Percentiles rank a stretch among this genome's conserved stretches.
Conservation (phyloP, 1,140 invertebrate species). For the Musca vetustissima region DNA sequence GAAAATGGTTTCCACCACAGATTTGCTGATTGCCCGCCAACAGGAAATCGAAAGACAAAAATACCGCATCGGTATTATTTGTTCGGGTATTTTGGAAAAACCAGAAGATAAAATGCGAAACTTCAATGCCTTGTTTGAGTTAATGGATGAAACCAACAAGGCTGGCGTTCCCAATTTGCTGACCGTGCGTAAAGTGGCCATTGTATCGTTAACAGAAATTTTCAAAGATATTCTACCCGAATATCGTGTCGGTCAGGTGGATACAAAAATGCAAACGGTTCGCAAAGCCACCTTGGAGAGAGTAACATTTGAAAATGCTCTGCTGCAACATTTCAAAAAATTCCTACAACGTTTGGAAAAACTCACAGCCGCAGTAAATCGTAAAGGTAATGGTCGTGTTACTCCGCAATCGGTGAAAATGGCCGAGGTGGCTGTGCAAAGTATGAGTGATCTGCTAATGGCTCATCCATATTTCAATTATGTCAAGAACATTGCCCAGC, state of each 20-base stretch:
- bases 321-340: constrained; percentile 84
- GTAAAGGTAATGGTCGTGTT: constrained; percentile 59
- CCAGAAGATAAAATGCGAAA: constrained; percentile 78
- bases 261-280: constrained; percentile 73
- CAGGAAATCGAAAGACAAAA: constrained; percentile 77
- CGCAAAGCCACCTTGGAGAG: constrained; percentile 89
- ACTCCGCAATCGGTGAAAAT: constrained; percentile 59
- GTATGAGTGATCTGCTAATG: constrained; percentile 77
- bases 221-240: constrained; percentile 92
- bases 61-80: constrained; percentile 78
- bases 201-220: constrained; percentile 82
- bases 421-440: constrained; percentile 71
- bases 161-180: constrained; percentile 67
- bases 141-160: constrained; percentile 75
- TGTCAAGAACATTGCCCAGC: constrained; percentile 80
- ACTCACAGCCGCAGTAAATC: constrained; percentile 65
- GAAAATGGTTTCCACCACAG: constrained; percentile 64
- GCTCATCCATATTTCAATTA: constrained; percentile 92
- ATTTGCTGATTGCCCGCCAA: constrained; percentile 72
- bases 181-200: constrained; percentile 80
- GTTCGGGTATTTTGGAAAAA: constrained; percentile 76
- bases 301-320: constrained; percentile 76
- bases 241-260: constrained; percentile 80
- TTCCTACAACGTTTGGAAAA: constrained; percentile 87
- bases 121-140: constrained; percentile 73